Percentiles rank a stretch among this genome's conserved stretches.
phyloP scores from a whole-genome alignment of 2,888 invertebrate species.

The Euclidia mi region DNA sequence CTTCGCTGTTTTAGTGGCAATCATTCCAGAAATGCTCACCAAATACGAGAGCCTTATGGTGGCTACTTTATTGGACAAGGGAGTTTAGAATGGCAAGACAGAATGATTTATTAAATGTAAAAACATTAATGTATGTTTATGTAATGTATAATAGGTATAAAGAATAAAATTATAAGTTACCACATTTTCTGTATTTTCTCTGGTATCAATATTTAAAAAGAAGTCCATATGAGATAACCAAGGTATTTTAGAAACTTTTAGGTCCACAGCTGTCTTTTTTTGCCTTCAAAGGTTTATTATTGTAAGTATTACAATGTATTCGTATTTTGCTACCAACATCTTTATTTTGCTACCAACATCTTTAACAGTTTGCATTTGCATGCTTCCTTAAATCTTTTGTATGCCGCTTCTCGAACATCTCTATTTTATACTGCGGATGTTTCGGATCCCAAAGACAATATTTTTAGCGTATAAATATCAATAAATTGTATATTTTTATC shows the following conservation, averaged over 20 bases:
- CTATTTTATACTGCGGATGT: slow-evolving; percentile 6
- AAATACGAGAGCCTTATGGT: slow-evolving; percentile 4
- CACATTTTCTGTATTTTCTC: not conserved
- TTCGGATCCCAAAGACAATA: slow-evolving; percentile 6
- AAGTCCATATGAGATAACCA: no score
- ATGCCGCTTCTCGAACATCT: slow-evolving; percentile 3
- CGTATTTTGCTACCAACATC: not conserved
- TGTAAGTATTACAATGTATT: no score
- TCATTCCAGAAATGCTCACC: slow-evolving; percentile 8
- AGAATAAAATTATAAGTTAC: no score
- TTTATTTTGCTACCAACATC: slow-evolving; percentile 3
- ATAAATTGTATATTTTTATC: no score
- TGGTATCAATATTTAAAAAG: not conserved
- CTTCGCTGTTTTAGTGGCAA: slow-evolving; percentile 7
- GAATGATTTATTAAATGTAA: no score
- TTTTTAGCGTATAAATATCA: not conserved
- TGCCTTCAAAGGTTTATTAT: no score
- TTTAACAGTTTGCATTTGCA: slow-evolving; percentile 2
- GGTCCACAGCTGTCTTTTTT: no score
- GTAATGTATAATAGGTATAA: no score
- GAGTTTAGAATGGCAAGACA: no score
- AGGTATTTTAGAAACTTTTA: no score
- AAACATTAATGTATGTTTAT: no score
- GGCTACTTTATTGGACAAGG: slow-evolving; percentile 6
- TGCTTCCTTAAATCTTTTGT: slow-evolving; percentile 3